Base-by-base conservation (phyloP, 2,888 invertebrate genomes). In the Furcula furcula region DNA sequence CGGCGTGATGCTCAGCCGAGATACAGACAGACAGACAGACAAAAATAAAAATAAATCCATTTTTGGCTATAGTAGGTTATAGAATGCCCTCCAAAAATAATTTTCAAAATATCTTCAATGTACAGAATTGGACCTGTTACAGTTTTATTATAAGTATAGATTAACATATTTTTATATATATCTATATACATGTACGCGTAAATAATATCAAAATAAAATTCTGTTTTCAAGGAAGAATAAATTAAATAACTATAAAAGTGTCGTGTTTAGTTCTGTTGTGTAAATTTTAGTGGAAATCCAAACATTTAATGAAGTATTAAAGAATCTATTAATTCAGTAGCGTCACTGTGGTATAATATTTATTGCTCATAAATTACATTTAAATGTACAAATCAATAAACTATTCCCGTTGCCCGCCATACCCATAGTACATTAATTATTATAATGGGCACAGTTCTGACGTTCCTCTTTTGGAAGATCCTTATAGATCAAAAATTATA, bases 401-500 rank as follows among this genome's bases (percentile, higher is more conserved):
- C 36, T 27, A 46, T 36, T 27, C 30, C 43, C 46, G 45, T 34
- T 34, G 29, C 30, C 43, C 46, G 45, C 35, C 35, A 40, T 39
- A 29, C 30, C 43, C 46, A 43, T 34, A 34, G 39, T 39, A 29
- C 22, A 25, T 39, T 47, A 52, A 47, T 58, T 56, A 58, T 64
- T 51, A 63, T 55, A 49, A n/a, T 53, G 42, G 56, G 53, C 46
- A 39, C 38, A 42, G 47, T 53, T 46, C 38, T 57, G 45, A 52
- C 40, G 47, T 54, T 47, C 65, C 66, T 51, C 70, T 73, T 75
- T 67, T 46, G 68, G 67, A 61, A 56, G 66, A 63, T 54, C 60
- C 65, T n/a, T n/a, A n/a, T n/a, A n/a, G n/a, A n/a, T n/a, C n/a
- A n/a, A n/a, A n/a, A 71, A 72, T 75, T 73, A 74, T 58, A 64